Evolutionary conservation across 2,113 vertebrate species (phyloP), one percentile per base, ranked within the genome.

Genomic region (Acrocephalus arundinaceus): DNA sequence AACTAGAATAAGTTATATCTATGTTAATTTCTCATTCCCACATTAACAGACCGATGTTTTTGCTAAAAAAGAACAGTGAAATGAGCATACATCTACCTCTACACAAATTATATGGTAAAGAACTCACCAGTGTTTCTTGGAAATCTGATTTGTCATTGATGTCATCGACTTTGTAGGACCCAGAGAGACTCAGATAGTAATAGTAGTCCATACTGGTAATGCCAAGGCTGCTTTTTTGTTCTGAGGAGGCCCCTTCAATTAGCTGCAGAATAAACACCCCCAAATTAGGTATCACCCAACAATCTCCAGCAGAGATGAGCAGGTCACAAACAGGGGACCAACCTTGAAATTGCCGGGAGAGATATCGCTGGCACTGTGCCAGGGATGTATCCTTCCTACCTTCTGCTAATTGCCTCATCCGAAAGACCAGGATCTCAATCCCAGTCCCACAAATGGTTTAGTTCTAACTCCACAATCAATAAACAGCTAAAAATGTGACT

Each of bases 141-240:
- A 99, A 99, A 90, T 99, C 99, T 3, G 96, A 98, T 97, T 97
- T 99, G 96, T 99, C 99, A 8, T 99, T 98, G 59, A 99, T 99
- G 97, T 99, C 99, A n/a, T 99, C 99, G 4, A 99, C 99, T 97
- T 99, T 99, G 97, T 99, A 99, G 92, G 99, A 99, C 33, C 99
- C 99, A 5, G 99, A 99, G 89, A 99, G 99, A 81, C 99, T 99
- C 97, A 99, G 98, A 97, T 99, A 99, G 96, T 95, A 97, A 91
- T 99, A 99, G 84, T 99, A 99, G 95, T 99, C 99, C 97, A 99
- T 98, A 71, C 94, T 98, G 85, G 99, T 99, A 97, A 99, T 98
- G 83, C 99, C 99, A 24, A 99, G 98, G 87, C 97, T 98, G 82
- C 97, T 98, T 83, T 98, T 99, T 96, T 99, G 99, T 41, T 99